Evolutionary conservation across 2,888 invertebrate genomes (phyloP).

Genomic region (Melinopterus prodromus): DNA sequence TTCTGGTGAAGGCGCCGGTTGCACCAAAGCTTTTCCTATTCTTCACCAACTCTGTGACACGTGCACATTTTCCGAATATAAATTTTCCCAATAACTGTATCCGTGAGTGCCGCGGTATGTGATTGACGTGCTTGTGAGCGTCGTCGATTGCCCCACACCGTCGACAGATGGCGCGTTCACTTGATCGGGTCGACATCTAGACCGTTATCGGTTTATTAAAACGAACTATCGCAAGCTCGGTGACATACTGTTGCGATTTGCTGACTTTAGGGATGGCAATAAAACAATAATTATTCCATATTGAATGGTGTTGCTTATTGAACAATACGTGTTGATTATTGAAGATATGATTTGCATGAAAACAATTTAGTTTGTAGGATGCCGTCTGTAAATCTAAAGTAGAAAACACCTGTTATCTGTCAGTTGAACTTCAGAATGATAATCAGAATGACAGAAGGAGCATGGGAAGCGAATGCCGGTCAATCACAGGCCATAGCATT

Average conservation of each 20-base stretch:
- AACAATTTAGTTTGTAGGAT: no score
- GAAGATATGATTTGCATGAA: no score
- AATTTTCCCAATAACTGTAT: constrained; percentile 38
- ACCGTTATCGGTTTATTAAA: not conserved
- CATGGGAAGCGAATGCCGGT: no score
- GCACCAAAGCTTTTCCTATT: constrained; percentile 26
- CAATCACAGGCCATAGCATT: no score
- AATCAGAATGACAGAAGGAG: no score
- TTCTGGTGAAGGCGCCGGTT: not conserved
- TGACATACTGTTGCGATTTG: not conserved
- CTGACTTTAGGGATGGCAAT: not conserved
- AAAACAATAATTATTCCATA: not conserved
- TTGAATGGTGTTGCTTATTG: not conserved
- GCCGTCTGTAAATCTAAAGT: no score
- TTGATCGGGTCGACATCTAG: constrained; percentile 4
- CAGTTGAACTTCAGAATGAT: no score
- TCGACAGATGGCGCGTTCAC: not conserved
- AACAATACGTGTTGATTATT: not conserved
- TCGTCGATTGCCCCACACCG: not conserved
- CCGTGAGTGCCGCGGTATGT: constrained; percentile 39
- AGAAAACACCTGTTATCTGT: no score
- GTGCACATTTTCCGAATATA: constrained; percentile 33
- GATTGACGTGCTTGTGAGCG: constrained; percentile 46
- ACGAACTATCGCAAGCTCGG: not conserved
- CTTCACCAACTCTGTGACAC: constrained; percentile 34